phyloP scores from a whole-genome alignment of 2,113 vertebrate species.

The Ochotona curzoniae region DNA sequence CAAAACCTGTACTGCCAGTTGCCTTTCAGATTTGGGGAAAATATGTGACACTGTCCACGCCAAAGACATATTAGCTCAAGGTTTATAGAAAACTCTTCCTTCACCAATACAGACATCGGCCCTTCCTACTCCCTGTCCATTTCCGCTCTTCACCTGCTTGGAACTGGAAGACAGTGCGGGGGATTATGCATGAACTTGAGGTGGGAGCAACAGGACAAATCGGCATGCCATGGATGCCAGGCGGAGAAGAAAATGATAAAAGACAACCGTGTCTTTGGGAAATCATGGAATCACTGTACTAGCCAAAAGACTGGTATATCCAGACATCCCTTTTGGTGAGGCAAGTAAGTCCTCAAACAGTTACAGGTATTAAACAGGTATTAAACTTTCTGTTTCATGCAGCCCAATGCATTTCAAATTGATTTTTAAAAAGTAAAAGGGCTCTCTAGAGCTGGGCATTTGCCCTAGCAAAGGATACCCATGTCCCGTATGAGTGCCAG shows the following conservation, averaged over 20 bases:
- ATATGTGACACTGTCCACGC: background rate
- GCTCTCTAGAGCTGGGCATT: too few relatives aligned
- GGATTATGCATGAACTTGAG: background rate
- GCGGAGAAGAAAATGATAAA: background rate
- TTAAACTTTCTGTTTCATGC: background rate
- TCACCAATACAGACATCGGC: background rate
- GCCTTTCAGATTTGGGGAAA: background rate
- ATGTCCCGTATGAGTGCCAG: too few relatives aligned
- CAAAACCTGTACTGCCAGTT: background rate
- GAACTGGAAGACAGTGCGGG: background rate
- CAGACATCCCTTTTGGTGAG: background rate
- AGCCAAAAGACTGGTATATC: background rate
- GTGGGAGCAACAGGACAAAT: background rate
- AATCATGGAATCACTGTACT: background rate
- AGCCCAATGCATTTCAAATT: background rate
- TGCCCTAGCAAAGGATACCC: too few relatives aligned
- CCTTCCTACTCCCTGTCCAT: background rate
- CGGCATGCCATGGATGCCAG: background rate
- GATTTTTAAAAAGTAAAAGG: background rate
- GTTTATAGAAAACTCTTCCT: background rate
- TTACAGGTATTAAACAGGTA: background rate
- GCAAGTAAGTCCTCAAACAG: background rate
- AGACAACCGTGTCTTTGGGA: background rate
- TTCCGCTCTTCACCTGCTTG: background rate
- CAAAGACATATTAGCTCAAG: background rate